A percentile compares a stretch with the other conserved stretches of the same genome.
Evolutionary conservation across 2,888 invertebrate species (phyloP).

Genomic region (Dolichomitus sp.): DNA sequence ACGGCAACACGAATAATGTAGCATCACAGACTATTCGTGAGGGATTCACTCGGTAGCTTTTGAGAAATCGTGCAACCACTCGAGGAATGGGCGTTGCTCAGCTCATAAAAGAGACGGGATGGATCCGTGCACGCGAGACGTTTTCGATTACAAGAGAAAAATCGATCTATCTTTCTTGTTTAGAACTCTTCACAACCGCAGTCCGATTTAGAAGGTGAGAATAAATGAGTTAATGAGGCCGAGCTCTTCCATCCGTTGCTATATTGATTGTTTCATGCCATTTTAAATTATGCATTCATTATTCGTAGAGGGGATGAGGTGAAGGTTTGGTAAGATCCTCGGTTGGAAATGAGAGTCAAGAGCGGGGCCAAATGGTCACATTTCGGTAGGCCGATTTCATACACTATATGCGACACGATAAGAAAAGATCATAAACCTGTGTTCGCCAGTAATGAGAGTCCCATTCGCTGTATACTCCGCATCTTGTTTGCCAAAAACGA

Average conservation of each 20-base stretch:
- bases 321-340: neutral
- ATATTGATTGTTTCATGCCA: constrained; percentile 10
- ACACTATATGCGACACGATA: constrained; percentile 54
- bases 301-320: constrained; percentile 16
- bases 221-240: constrained; percentile 48
- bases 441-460: constrained; percentile 70
- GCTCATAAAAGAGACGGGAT: constrained; percentile 70
- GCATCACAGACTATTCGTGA: constrained; percentile 20
- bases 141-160: constrained; percentile 75
- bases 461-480: constrained; percentile 13
- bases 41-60: constrained; percentile 61
- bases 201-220: constrained; percentile 47
- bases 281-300: constrained; percentile 20
- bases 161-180: constrained; percentile 69
- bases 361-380: neutral
- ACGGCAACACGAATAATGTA: constrained; percentile 38
- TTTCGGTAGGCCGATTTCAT: constrained; percentile 32
- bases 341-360: neutral
- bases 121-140: constrained; percentile 69
- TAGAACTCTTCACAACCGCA: constrained; percentile 46
- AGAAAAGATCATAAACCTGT: constrained; percentile 67
- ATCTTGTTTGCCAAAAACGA: constrained; percentile 39
- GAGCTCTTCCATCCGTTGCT: neutral
- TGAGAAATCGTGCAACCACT: constrained; percentile 75
- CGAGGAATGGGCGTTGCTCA: constrained; percentile 72